Evolutionary conservation across 1,140 invertebrate species (phyloP).

Genomic region (Leptonema lineaticorne): DNA sequence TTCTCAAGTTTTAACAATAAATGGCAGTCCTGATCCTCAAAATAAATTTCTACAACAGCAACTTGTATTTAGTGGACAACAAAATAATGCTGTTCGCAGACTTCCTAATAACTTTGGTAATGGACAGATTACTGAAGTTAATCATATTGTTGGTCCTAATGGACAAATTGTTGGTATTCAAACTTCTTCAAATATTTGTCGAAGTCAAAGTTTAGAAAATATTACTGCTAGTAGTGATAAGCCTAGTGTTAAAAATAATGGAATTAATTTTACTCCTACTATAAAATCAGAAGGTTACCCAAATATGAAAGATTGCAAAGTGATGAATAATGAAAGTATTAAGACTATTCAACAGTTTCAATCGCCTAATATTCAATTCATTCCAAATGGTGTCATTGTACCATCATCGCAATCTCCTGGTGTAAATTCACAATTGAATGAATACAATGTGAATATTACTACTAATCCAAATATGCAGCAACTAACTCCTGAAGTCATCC

Average conservation of each 20-base stretch:
- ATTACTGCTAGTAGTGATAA: slow-evolving; percentile 24
- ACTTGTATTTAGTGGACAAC: slow-evolving; percentile 32
- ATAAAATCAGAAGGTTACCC: slow-evolving; percentile 10
- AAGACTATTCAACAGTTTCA: slow-evolving; percentile 25
- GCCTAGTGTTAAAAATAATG: neutral
- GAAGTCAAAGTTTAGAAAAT: slow-evolving; percentile 41
- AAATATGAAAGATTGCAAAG: slow-evolving; percentile 22
- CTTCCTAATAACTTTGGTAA: neutral
- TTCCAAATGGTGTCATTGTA: slow-evolving; percentile 28
- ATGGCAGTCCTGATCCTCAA: slow-evolving; percentile 30
- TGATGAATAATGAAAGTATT: slow-evolving; percentile 14
- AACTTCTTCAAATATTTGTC: slow-evolving; percentile 46
- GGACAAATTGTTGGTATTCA: slow-evolving; percentile 61
- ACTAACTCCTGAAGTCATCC: slow-evolving; percentile 57
- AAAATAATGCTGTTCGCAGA: slow-evolving; percentile 13
- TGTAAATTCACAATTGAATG: slow-evolving; percentile 47
- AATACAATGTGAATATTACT: slow-evolving; percentile 47
- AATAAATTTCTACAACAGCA: slow-evolving; percentile 34
- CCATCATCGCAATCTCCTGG: slow-evolving; percentile 43
- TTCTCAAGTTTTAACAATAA: slow-evolving; percentile 34
- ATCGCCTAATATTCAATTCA: slow-evolving; percentile 26
- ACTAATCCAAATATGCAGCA: slow-evolving; percentile 46
- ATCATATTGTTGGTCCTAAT: slow-evolving; percentile 57
- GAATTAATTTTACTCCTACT: neutral
- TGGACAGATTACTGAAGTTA: slow-evolving; percentile 30